phyloP scores from a whole-genome alignment of 1,140 invertebrate genomes.

The Cotesia typhae region DNA sequence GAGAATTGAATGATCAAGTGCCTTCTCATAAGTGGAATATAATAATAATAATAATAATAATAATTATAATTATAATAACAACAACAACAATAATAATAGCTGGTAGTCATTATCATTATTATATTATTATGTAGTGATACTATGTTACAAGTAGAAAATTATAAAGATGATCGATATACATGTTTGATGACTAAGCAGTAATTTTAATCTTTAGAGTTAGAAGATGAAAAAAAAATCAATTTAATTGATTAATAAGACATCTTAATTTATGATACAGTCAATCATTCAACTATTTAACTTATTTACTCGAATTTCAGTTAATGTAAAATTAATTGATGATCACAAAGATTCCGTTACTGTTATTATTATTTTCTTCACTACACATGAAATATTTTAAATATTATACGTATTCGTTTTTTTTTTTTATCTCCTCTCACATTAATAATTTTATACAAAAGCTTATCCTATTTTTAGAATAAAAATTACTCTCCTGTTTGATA shows the following conservation, averaged over 20 bases:
- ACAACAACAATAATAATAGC: not conserved
- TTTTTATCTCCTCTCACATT: not conserved
- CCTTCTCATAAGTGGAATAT: not conserved
- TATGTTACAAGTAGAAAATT: not conserved
- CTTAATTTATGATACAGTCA: slow-evolving; percentile 2
- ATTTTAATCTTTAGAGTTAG: not conserved
- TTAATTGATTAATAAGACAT: slow-evolving; percentile 17
- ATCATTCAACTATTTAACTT: not conserved
- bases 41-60: not conserved
- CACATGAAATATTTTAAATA: not conserved
- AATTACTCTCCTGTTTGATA: slow-evolving; percentile 19
- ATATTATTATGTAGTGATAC: no score
- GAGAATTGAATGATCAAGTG: slow-evolving; percentile 36
- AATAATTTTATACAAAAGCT: not conserved
- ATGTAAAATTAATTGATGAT: not conserved
- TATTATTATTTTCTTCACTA: not conserved
- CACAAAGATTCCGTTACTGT: not conserved
- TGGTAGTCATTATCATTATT: not conserved
- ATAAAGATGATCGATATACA: slow-evolving; percentile 8
- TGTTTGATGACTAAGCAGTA: slow-evolving; percentile 27
- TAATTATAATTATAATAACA: not conserved
- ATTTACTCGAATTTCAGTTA: slow-evolving; percentile 1
- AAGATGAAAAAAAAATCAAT: not conserved
- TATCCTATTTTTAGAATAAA: not conserved
- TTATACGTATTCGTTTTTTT: not conserved